These are phyloP conservation scores for Monopis laevigella DNA, from an alignment of 2,888 invertebrate species.

Conservation along the genomic window DNA sequence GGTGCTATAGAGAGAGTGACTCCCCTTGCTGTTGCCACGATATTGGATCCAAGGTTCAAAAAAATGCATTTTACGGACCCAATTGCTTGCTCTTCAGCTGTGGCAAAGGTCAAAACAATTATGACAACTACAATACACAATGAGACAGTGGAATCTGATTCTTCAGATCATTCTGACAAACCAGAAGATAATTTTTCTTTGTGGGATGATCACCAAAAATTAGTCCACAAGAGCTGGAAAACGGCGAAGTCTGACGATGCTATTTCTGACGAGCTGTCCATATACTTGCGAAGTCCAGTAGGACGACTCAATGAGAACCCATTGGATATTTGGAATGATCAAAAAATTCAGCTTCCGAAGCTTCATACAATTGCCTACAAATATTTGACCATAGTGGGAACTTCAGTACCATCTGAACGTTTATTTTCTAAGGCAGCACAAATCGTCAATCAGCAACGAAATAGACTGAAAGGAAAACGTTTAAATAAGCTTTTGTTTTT, in stretches of 20 bases:
- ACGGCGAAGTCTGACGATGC: conserved; percentile 17
- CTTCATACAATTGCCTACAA: conserved; percentile 20
- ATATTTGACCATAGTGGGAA: conserved; percentile 20
- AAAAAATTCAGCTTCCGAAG: conserved; percentile 20
- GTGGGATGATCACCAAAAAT: conserved; percentile 20
- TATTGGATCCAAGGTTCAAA: too few relatives aligned
- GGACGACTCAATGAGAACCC: conserved; percentile 21
- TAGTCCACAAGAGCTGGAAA: conserved; percentile 20
- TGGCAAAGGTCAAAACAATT: conserved; percentile 1
- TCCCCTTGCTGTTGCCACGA: too few relatives aligned
- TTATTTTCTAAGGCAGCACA: conserved; percentile 17
- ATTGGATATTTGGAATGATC: conserved; percentile 21
- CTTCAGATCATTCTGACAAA: conserved; percentile 12
- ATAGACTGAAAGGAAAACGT: conserved; percentile 19
- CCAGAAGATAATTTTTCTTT: conserved; percentile 2
- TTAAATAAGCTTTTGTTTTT: conserved; percentile 19
- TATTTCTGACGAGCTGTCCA: conserved; percentile 22
- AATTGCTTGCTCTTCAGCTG: conserved; percentile 5
- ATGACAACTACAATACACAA: neutral
- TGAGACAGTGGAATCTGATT: neutral
- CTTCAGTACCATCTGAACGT: conserved; percentile 20
- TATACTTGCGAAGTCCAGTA: conserved; percentile 22
- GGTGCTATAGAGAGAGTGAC: too few relatives aligned
- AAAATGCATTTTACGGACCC: neutral
- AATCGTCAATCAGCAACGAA: too few relatives aligned